Evolutionary conservation across 2,113 vertebrate genomes (phyloP).

Genomic region (Eulemur macaco): DNA sequence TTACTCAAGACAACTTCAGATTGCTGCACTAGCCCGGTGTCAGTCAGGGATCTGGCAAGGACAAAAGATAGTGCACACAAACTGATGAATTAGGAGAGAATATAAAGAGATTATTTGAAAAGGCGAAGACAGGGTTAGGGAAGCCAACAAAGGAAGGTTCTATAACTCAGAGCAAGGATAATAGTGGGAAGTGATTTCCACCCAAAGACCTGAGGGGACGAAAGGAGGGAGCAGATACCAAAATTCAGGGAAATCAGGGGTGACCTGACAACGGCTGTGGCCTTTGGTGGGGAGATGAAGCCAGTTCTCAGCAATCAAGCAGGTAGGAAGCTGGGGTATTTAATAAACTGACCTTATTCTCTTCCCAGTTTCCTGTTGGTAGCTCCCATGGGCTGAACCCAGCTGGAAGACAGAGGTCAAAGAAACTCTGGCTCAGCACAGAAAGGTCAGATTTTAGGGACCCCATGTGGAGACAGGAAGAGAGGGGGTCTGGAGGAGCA

Average conservation of each 20-base stretch:
- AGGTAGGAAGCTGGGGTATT: neutral
- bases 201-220: neutral
- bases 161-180: neutral
- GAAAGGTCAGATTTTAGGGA: neutral
- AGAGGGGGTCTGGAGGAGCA: neutral
- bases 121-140: neutral
- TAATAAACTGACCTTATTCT: neutral
- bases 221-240: neutral
- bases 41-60: neutral
- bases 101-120: constrained; percentile 7
- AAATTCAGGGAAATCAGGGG: neutral
- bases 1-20: neutral
- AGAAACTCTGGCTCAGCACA: neutral
- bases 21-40: neutral
- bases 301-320: neutral
- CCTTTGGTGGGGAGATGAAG: neutral
- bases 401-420: neutral
- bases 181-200: neutral
- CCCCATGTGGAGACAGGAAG: neutral
- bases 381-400: neutral
- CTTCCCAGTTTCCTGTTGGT: neutral
- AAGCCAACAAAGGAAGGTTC: neutral
- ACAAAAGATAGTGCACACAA: neutral
- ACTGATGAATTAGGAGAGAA: neutral
- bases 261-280: neutral